Base-by-base conservation (phyloP, 1,140 invertebrate genomes). In the Drosophila pectinifera region DNA sequence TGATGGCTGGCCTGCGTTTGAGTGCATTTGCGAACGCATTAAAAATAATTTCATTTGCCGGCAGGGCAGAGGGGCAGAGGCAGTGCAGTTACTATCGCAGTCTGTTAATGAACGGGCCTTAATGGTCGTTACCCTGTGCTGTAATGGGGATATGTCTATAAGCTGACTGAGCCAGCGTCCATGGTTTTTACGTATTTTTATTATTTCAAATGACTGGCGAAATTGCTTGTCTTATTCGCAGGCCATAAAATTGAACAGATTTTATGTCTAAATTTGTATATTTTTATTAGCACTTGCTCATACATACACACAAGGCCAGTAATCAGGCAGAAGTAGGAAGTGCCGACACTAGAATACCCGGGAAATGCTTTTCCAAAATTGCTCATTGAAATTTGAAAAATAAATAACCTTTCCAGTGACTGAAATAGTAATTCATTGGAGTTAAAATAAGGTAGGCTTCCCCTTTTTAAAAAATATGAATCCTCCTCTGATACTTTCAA, bases 231-330 rank as follows among this genome's bases (percentile, higher is more conserved):
- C 69, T 59, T 55, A 49, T 7, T 31, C 55, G 51, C 59, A 46
- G 49, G 67, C 53, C 70, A 83, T 88, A 88, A 89, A 89, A 88
- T 80, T 58, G 59, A 80, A 63, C 76, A 73, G 79, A 89, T 88
- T 88, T 88, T 82, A 86, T 88, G 83, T 76, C 65, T 59, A 88
- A 85, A 79, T 86, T 88, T 86, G 79, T 83, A 89, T 86, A 77
- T 88, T 88, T 88, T 88, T 88, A 89, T 88, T 88, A 83, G 84
- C 83, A 83, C 83, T 83, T 89, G 75, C 59, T 75, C 67, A 54
- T 63, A 69, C 64, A 79, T n/a, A 72, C 39, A 55, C 16, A 38
- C 42, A 49, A 13, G 20, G 18, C 0, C 13, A 14, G 0, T 22
- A 22, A 22, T 22, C 22, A 22, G 1, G 4, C 22, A 22, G 1